phyloP scores from a whole-genome alignment of 2,113 vertebrate species.

The Pimephales promelas region DNA sequence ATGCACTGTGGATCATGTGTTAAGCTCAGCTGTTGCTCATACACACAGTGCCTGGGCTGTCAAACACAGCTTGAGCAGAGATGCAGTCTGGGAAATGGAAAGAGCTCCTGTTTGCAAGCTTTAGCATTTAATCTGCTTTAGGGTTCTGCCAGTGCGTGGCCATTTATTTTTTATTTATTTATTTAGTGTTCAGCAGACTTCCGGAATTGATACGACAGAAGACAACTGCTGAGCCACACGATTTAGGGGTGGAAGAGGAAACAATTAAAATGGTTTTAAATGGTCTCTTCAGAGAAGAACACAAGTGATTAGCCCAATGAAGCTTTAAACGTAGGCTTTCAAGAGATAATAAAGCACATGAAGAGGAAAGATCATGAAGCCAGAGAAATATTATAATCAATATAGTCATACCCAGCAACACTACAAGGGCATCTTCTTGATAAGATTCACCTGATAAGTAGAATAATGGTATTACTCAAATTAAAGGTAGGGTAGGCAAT shows the following conservation, averaged over 20 bases:
- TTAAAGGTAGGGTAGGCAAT: too few species aligned
- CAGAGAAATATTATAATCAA: neutral
- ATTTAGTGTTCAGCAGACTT: constrained; percentile 11
- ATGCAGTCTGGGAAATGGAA: constrained; percentile 67
- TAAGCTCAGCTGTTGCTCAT: constrained; percentile 18
- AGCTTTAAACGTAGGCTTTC: neutral
- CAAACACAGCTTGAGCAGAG: constrained; percentile 9
- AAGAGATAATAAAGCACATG: neutral
- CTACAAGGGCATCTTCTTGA: neutral
- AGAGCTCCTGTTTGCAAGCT: constrained; percentile 64
- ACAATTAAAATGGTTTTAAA: neutral
- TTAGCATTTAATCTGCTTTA: constrained; percentile 81
- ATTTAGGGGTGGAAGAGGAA: constrained; percentile 18
- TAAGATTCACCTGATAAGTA: neutral
- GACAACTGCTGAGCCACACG: constrained; percentile 23
- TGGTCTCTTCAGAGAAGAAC: neutral
- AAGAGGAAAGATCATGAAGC: neutral
- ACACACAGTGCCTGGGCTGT: neutral
- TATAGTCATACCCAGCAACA: neutral
- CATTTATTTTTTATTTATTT: constrained; percentile 14
- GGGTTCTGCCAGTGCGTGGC: constrained; percentile 66
- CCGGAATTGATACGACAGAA: constrained; percentile 11
- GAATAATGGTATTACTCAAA: too few species aligned
- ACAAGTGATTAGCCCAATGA: neutral
- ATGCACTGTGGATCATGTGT: constrained; percentile 24